A percentile compares a stretch with the other conserved stretches of the same genome.
Evolutionary conservation across 2,888 invertebrate species (phyloP).

Genomic region (Ypsolopha scabrella): DNA sequence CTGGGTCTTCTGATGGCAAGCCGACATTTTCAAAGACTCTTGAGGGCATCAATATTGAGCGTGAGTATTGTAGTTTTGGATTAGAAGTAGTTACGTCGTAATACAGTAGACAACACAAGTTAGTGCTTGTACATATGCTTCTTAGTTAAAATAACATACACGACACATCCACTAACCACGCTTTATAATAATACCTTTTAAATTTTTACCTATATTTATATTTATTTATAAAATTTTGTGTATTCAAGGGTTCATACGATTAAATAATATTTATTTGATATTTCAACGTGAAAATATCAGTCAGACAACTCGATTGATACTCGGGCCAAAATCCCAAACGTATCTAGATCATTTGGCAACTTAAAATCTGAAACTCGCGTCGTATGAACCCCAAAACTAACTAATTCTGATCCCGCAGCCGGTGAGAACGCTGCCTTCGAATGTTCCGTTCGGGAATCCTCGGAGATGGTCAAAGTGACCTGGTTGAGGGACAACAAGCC

Average conservation of each 20-base stretch:
- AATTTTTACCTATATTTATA: slow-evolving; percentile 14
- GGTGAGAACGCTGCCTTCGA: slow-evolving; percentile 87
- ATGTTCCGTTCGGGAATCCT: slow-evolving; percentile 75
- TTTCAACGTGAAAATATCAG: neutral
- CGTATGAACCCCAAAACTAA: slow-evolving; percentile 45
- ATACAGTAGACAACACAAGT: slow-evolving; percentile 10
- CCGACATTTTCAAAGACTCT: slow-evolving; percentile 81
- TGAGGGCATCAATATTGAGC: slow-evolving; percentile 82
- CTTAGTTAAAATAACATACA: slow-evolving; percentile 50
- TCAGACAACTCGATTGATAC: neutral
- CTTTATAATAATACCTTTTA: slow-evolving; percentile 21
- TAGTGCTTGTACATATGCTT: slow-evolving; percentile 67
- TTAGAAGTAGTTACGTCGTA: slow-evolving; percentile 20
- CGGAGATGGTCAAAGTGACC: slow-evolving; percentile 74
- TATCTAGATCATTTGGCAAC: neutral
- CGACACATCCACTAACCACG: slow-evolving; percentile 49
- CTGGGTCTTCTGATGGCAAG: slow-evolving; percentile 65
- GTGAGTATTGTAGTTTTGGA: slow-evolving; percentile 69
- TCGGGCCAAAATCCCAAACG: neutral
- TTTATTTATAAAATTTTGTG: slow-evolving; percentile 10
- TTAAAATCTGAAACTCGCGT: slow-evolving; percentile 6
- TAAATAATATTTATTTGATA: neutral
- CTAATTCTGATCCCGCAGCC: slow-evolving; percentile 70
- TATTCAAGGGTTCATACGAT: slow-evolving; percentile 36
- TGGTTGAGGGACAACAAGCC: slow-evolving; percentile 93